Evolutionary conservation across 2,888 invertebrate species (phyloP).

Genomic region (Diabrotica balteata): DNA sequence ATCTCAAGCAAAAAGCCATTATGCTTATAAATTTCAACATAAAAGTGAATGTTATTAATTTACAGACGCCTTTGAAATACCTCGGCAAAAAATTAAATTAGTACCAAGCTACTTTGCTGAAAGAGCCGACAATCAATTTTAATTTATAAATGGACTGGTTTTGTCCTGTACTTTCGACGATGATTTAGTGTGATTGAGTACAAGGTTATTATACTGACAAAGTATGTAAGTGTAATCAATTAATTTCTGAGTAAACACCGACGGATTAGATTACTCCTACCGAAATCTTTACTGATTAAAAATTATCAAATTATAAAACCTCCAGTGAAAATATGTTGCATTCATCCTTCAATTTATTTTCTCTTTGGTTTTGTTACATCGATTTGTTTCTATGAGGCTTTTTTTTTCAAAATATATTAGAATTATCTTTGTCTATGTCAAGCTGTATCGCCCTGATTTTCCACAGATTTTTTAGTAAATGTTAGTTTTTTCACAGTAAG

Average conservation of each 20-base stretch:
- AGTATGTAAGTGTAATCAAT: not conserved
- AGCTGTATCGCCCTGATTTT: too few relatives aligned
- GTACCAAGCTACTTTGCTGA: constrained; percentile 31
- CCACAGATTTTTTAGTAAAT: too few relatives aligned
- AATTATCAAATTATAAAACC: too few relatives aligned
- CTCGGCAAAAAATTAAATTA: constrained; percentile 42
- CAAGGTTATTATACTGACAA: not conserved
- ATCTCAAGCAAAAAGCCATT: constrained; percentile 31
- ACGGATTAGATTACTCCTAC: too few relatives aligned
- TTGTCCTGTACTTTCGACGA: constrained; percentile 17
- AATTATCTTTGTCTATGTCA: too few relatives aligned
- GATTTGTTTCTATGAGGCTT: too few relatives aligned
- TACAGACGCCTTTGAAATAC: constrained; percentile 38
- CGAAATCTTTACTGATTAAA: too few relatives aligned
- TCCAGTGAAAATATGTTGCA: too few relatives aligned
- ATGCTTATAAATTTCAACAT: constrained; percentile 35
- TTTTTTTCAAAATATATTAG: too few relatives aligned
- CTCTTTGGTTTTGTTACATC: too few relatives aligned
- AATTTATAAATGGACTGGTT: constrained; percentile 32
- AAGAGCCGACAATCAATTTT: constrained; percentile 38
- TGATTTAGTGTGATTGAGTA: constrained; percentile 18
- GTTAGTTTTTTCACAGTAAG: too few relatives aligned
- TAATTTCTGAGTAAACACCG: not conserved
- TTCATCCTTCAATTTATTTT: too few relatives aligned
- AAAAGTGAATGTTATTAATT: constrained; percentile 43